Conservation (phyloP, 2,888 invertebrate species). For the Aphodius granarius region DNA sequence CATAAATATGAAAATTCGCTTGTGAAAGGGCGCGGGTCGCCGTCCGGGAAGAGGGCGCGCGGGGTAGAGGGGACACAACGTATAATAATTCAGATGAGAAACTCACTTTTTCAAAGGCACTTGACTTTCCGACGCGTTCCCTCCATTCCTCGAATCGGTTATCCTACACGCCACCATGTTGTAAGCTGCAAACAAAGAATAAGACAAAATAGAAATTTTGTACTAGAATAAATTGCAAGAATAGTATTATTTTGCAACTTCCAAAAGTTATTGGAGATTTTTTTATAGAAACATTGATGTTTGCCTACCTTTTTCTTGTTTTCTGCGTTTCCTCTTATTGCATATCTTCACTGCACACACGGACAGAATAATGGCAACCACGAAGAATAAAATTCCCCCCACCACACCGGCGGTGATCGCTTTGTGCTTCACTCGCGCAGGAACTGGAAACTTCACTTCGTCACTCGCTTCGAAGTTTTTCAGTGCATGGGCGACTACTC, state of each 20-base stretch:
- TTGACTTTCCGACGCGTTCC: slow-evolving; percentile 82
- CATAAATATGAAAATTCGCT: background rate
- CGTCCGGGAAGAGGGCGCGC: background rate
- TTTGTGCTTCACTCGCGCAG: slow-evolving; percentile 90
- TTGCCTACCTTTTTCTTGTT: slow-evolving; percentile 93
- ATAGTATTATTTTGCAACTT: too few relatives aligned
- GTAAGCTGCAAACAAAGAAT: slow-evolving; percentile 77
- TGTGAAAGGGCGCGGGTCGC: background rate
- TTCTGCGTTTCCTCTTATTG: slow-evolving; percentile 94
- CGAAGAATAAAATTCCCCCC: slow-evolving; percentile 95
- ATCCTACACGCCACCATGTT: slow-evolving; percentile 98
- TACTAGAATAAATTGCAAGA: background rate
- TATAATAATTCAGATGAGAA: slow-evolving; percentile 6
- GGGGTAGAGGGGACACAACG: background rate
- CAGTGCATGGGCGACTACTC: slow-evolving; percentile 85
- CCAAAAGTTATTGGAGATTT: background rate
- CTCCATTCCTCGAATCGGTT: slow-evolving; percentile 89
- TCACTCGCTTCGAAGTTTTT: slow-evolving; percentile 87
- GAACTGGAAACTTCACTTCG: slow-evolving; percentile 85
- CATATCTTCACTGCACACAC: slow-evolving; percentile 97
- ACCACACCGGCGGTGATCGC: slow-evolving; percentile 96
- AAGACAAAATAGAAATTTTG: slow-evolving; percentile 5
- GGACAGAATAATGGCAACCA: slow-evolving; percentile 95
- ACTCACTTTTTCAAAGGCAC: slow-evolving; percentile 98
- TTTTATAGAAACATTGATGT: background rate